Base-by-base conservation (phyloP, 2,888 invertebrate species). In the Malacosoma neustria region DNA sequence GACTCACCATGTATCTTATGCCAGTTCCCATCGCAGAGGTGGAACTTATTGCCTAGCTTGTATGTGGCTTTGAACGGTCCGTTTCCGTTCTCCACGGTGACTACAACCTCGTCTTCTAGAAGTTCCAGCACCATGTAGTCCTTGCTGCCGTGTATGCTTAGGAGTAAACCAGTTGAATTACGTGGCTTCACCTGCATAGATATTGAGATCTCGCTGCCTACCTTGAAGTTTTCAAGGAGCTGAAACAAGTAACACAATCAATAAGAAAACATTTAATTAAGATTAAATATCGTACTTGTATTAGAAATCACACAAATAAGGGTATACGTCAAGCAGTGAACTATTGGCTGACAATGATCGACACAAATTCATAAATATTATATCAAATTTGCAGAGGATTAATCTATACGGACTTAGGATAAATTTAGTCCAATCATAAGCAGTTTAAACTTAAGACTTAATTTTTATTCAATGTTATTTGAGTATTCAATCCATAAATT, bases 1-100 rank as follows among this genome's bases (percentile, higher is more conserved):
- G 9, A 32, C 57, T 69, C 67, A 92, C 93, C 91, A 74, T 90
- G 88, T 55, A 97, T 94, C 39, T 89, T 91, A 64, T 99, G 98
- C 98, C 98, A 99, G 38, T 94, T 88, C 34, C 99, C 98, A 72
- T 99, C 97, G 65, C 99, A 99, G 43, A 98, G 89, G 53, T 91
- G 90, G 41, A 89, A 88, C 35, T 89, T 88, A 33, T 89, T 85
- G 22, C 90, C 89, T 0, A 91, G 84, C 36, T 88, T 88, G 67
- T 91, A 95, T 13, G 88, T 89, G 2, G 95, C 92, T 2, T 90
- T 89, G 52, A 95, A 92, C 1, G 92, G 90, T 5, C 96, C 96
- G 56, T 90, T 92, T 0, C 94, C 93, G 54, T 94, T 94, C 49
- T 95, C 94, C 1, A 94, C 95, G 1, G 92, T 91, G 52, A 96